Conservation (phyloP, 2,797 vertebrate genomes). For the Phoeniculus purpureus region DNA sequence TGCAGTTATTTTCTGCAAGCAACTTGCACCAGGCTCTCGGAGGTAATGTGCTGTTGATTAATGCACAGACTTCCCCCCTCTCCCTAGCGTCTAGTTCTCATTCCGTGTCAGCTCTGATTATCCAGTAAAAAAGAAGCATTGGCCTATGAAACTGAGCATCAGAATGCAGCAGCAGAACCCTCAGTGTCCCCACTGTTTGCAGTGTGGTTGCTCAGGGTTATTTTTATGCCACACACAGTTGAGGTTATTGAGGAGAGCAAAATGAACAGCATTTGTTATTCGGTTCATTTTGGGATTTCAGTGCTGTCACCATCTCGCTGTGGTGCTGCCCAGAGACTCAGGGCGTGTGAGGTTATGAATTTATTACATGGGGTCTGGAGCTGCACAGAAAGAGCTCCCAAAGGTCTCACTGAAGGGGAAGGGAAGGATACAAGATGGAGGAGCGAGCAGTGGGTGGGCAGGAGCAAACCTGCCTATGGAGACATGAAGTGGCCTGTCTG, state of each 20-base stretch:
- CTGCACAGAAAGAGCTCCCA: background rate
- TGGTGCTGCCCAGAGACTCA: background rate
- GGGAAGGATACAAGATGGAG: background rate
- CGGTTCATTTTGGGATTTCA: conserved; percentile 35
- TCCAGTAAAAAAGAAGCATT: conserved; percentile 29
- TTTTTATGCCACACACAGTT: conserved; percentile 29
- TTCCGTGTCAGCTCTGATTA: conserved; percentile 13
- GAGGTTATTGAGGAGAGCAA: conserved; percentile 42
- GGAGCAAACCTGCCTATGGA: background rate
- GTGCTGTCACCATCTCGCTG: background rate
- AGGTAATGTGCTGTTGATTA: background rate
- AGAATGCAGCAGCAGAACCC: conserved; percentile 22
- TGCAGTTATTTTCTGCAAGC: background rate
- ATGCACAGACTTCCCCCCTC: background rate
- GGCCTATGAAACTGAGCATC: conserved; percentile 21
- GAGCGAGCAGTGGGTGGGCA: background rate
- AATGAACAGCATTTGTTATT: conserved; percentile 27
- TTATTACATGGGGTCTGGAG: background rate
- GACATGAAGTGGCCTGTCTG: accelerated
- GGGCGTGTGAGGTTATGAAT: background rate
- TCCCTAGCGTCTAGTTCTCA: conserved; percentile 24
- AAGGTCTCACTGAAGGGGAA: background rate
- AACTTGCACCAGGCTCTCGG: background rate
- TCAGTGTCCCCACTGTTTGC: conserved; percentile 24
- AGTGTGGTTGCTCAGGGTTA: conserved; percentile 27